Conservation (phyloP, 1,140 invertebrate genomes). For the Pseudachorutes palmiensis region DNA sequence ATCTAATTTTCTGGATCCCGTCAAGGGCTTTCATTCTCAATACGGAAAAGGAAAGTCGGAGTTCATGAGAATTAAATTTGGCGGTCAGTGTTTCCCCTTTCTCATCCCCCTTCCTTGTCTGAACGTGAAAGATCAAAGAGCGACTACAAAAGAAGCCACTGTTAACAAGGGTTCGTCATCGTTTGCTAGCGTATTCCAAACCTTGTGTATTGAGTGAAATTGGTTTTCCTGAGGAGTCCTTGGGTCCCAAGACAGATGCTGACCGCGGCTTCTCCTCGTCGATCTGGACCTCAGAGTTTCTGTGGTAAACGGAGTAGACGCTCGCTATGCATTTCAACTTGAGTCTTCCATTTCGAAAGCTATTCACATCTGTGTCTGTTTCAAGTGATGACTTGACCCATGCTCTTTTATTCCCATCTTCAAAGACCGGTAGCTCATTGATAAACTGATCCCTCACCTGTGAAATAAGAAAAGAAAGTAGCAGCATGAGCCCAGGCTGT, state of each 20-base stretch:
- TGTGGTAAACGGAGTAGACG: conserved; percentile 53
- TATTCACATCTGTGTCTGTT: conserved; percentile 47
- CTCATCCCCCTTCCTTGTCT: neutral
- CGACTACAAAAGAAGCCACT: neutral
- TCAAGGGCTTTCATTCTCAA: neutral
- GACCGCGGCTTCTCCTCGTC: conserved; percentile 57
- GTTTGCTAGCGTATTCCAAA: neutral
- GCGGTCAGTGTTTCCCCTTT: neutral
- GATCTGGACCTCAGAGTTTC: conserved; percentile 47
- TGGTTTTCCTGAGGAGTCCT: conserved; percentile 46
- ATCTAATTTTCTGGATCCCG: neutral
- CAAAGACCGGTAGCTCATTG: conserved; percentile 31
- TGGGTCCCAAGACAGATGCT: conserved; percentile 56
- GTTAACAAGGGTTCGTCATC: neutral
- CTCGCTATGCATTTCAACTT: conserved; percentile 55
- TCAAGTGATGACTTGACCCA: conserved; percentile 43
- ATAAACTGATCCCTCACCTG: conserved; percentile 34
- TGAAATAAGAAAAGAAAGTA: conserved; percentile 12
- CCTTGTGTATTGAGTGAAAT: conserved; percentile 26
- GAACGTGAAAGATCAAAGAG: conserved; percentile 6
- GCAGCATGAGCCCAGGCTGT: neutral
- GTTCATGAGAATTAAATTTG: too few species aligned
- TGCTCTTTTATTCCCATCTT: conserved; percentile 22
- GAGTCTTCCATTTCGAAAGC: conserved; percentile 53
- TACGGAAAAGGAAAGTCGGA: neutral